These are phyloP conservation scores for Embidobia sp. DNA, from an alignment of 2,888 invertebrate genomes.

Conservation along the genomic window DNA sequence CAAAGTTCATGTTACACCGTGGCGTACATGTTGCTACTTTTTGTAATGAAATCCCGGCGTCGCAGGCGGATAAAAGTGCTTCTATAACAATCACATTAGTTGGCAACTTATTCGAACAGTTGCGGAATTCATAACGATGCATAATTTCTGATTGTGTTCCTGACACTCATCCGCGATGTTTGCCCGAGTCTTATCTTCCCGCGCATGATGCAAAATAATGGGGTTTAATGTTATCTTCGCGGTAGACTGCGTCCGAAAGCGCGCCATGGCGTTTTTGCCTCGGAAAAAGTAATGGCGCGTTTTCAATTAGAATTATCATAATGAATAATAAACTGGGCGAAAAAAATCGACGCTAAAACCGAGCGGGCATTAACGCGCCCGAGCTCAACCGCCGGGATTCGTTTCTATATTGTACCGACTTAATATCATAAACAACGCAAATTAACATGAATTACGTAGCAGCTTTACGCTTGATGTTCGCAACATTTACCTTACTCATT, in stretches of 20 bases:
- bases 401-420: constrained; percentile 1
- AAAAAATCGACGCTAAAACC: too few relatives aligned
- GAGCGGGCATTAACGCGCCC: too few relatives aligned
- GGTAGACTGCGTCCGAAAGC: constrained; percentile 23
- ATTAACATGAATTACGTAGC: constrained; percentile 39
- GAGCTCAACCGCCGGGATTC: too few relatives aligned
- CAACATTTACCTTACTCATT: constrained; percentile 44
- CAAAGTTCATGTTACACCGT: constrained; percentile 20
- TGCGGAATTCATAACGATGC: constrained; percentile 21
- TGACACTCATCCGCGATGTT: constrained; percentile 48
- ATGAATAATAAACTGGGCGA: too few relatives aligned
- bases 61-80: constrained; percentile 14
- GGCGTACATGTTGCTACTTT: constrained; percentile 17
- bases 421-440: constrained; percentile 29
- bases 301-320: constrained; percentile 7
- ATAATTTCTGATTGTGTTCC: constrained; percentile 54
- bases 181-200: constrained; percentile 44
- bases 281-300: not conserved
- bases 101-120: constrained; percentile 37
- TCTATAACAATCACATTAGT: constrained; percentile 21
- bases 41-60: constrained; percentile 11
- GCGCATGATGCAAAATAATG: constrained; percentile 40
- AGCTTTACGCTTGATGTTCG: constrained; percentile 1
- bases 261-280: constrained; percentile 2
- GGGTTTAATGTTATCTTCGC: constrained; percentile 42